Evolutionary conservation across 2,113 vertebrate species (phyloP).

Genomic region (Oncorhynchus kisutch): DNA sequence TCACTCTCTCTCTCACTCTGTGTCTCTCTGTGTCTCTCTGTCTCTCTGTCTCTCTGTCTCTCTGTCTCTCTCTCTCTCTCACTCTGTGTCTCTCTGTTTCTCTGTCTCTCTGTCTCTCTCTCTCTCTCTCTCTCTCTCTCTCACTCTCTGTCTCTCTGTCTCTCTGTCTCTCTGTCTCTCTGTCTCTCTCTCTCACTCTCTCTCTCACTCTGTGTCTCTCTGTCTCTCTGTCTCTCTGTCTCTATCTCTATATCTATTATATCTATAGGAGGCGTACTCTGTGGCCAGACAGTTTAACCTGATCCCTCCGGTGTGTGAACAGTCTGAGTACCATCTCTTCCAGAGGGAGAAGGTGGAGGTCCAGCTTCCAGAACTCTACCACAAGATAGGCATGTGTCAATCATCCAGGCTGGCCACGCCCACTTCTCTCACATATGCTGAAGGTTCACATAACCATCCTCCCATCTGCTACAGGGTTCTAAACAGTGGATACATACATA

Average conservation of each 20-base stretch:
- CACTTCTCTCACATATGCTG: background rate
- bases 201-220: too few species aligned
- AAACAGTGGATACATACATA: too few species aligned
- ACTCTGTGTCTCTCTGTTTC: background rate
- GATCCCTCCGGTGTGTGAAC: slow-evolving; percentile 95
- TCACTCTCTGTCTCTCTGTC: too few species aligned
- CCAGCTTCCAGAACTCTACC: slow-evolving; percentile 94
- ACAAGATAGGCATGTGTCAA: slow-evolving; percentile 89
- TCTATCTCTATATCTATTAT: background rate
- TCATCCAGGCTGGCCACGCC: background rate
- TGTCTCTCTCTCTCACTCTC: background rate
- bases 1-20: background rate
- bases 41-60: background rate
- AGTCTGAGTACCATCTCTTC: slow-evolving; percentile 97
- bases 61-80: background rate
- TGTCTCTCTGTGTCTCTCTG: too few species aligned
- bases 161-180: too few species aligned
- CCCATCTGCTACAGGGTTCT: background rate
- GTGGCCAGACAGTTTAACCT: slow-evolving; percentile 98
- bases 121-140: too few species aligned
- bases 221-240: too few species aligned
- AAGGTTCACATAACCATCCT: background rate
- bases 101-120: background rate
- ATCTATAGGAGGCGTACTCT: slow-evolving; percentile 90
- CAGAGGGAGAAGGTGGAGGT: slow-evolving; percentile 98